A percentile compares a stretch with the other conserved stretches of the same genome.
Conservation (phyloP, 2,888 invertebrate species). For the Sisyra terminalis region DNA sequence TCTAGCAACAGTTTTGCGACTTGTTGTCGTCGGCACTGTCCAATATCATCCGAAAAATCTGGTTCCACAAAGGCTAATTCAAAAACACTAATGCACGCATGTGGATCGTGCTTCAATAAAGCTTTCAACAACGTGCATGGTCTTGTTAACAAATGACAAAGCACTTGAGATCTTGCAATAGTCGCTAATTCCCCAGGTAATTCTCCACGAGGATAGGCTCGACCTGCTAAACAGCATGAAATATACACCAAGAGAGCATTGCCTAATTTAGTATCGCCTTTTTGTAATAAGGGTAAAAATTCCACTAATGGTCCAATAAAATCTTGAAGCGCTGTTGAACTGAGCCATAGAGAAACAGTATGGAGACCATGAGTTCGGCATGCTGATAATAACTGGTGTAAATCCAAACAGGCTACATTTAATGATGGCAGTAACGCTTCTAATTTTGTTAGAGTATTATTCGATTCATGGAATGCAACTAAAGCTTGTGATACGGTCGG, state of each 20-base stretch:
- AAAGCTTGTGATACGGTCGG: constrained; percentile 57
- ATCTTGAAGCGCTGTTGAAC: constrained; percentile 59
- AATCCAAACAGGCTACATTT: constrained; percentile 56
- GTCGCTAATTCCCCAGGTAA: constrained; percentile 43
- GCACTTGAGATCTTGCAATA: constrained; percentile 56
- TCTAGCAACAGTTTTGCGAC: constrained; percentile 63
- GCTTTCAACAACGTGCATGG: constrained; percentile 57
- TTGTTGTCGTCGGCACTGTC: constrained; percentile 51
- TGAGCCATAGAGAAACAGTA: constrained; percentile 43
- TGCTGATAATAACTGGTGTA: constrained; percentile 46
- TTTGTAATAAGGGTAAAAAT: constrained; percentile 35
- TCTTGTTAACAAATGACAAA: constrained; percentile 47
- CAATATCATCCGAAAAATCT: constrained; percentile 58
- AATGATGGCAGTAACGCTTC: constrained; percentile 56
- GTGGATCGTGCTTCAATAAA: constrained; percentile 63
- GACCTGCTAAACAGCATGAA: constrained; percentile 73
- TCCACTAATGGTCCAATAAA: constrained; percentile 59
- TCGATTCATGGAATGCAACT: constrained; percentile 46
- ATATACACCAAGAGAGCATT: constrained; percentile 74
- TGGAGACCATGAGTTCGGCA: constrained; percentile 15
- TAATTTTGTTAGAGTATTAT: constrained; percentile 38
- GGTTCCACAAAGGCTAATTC: constrained; percentile 70
- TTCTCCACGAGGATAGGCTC: constrained; percentile 64
- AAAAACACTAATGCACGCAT: constrained; percentile 73
- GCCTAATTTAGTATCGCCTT: constrained; percentile 42